phyloP scores from a whole-genome alignment of 2,797 vertebrate genomes.

The Acanthiza pusilla region DNA sequence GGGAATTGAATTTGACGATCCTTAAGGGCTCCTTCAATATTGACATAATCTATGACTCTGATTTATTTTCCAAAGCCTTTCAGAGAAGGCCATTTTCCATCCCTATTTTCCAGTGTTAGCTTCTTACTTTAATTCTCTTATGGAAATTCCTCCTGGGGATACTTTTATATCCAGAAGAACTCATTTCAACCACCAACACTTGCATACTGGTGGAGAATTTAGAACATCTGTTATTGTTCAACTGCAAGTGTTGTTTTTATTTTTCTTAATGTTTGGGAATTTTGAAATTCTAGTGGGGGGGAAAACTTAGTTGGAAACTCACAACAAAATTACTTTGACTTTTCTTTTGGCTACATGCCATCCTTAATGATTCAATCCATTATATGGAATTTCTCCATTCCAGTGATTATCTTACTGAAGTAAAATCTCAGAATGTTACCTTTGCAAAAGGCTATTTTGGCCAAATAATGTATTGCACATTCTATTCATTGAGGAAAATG shows the following conservation, averaged over 20 bases:
- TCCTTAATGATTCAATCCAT: background rate
- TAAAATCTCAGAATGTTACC: accelerated
- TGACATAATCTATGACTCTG: background rate
- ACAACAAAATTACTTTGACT: background rate
- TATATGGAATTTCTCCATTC: background rate
- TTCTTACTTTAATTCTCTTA: background rate
- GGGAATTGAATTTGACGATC: background rate
- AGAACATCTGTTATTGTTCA: background rate
- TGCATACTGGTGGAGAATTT: background rate
- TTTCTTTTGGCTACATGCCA: background rate
- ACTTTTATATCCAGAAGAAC: background rate
- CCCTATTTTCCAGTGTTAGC: background rate
- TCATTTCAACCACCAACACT: background rate
- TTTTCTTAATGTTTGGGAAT: background rate
- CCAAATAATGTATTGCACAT: background rate
- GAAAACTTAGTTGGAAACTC: background rate
- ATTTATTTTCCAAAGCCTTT: background rate
- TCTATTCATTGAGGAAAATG: background rate
- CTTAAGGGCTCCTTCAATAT: no score
- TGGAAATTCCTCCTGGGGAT: background rate
- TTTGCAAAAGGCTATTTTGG: background rate
- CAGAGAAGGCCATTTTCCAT: background rate
- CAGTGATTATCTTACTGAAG: background rate
- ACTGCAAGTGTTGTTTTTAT: background rate
- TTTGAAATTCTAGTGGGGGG: background rate